Base-by-base conservation (phyloP, 2,888 invertebrate genomes). In the Ochropleura plecta region DNA sequence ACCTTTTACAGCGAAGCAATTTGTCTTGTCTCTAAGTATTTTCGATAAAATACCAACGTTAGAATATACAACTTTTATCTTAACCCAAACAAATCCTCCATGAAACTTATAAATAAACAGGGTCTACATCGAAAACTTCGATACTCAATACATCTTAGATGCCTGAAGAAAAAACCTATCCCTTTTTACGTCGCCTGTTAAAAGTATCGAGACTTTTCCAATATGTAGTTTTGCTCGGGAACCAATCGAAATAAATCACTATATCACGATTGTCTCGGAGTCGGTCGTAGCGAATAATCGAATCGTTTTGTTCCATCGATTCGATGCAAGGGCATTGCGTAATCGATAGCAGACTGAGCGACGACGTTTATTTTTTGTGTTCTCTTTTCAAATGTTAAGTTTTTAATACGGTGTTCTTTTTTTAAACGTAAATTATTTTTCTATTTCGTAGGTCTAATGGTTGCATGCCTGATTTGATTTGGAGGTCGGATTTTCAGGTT, bases 191-290 rank as follows among this genome's bases (percentile, higher is more conserved):
- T 82, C 70, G 68, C 60, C 72, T 72, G 69, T 74, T 85, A 84
- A 84, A 74, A 79, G 79, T 80, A 81, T 76, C 55, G 73, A 76
- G 80, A 79, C 70, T 83, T 86, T 88, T 87, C 88, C 87, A 87
- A 87, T 88, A 88, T 88, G 87, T 88, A 87, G 87, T 88, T 87
- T 83, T 81, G 83, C 79, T 67, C 64, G 69, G 60, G 85, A 85
- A 77, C 83, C 86, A 88, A 88, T 87, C 87, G 80, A 87, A 88
- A 87, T 88, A 87, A 87, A 87, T 87, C 88, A 88, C 81, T 88
- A 67, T 85, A 85, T 87, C 87, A 78, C 76, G 77, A 84, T 84
- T 86, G 86, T 86, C 86, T 86, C 69, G 76, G 51, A 76, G 77
- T 70, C 65, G 75, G 72, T 82, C 78, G 81, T 88, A 85, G 74